phyloP scores from a whole-genome alignment of 2,797 vertebrate genomes.

The Apodemus agrarius region DNA sequence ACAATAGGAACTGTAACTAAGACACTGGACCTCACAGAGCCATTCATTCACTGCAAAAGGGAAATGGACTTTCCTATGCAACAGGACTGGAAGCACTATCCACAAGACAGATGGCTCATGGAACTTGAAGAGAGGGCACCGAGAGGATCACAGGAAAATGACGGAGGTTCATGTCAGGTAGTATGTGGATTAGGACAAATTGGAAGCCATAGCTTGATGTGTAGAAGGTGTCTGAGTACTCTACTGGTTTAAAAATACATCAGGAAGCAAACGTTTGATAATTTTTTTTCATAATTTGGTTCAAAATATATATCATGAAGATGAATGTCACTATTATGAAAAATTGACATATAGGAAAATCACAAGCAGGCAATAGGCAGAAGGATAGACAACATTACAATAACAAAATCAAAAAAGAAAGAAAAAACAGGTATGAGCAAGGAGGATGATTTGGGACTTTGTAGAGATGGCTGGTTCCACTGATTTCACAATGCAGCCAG shows the following conservation, averaged over 20 bases:
- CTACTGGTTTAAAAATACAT: background rate
- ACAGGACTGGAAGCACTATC: background rate
- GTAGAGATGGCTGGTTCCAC: background rate
- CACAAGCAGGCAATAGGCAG: background rate
- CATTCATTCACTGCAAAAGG: background rate
- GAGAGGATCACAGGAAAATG: background rate
- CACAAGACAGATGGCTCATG: background rate
- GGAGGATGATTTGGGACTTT: too few species aligned
- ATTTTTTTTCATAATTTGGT: background rate
- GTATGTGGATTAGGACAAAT: background rate
- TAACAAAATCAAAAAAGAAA: background rate
- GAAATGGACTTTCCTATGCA: background rate
- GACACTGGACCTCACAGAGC: background rate
- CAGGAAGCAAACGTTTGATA: background rate
- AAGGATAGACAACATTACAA: background rate
- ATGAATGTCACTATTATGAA: background rate
- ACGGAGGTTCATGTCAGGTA: background rate
- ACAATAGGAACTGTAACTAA: background rate
- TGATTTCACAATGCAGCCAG: background rate
- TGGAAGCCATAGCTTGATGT: background rate
- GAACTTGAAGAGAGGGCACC: background rate
- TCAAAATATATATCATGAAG: background rate
- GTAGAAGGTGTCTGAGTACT: background rate
- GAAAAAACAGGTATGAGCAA: background rate
- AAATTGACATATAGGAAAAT: background rate